phyloP scores from a whole-genome alignment of 2,888 invertebrate species.

The Cepaea hortensis region DNA sequence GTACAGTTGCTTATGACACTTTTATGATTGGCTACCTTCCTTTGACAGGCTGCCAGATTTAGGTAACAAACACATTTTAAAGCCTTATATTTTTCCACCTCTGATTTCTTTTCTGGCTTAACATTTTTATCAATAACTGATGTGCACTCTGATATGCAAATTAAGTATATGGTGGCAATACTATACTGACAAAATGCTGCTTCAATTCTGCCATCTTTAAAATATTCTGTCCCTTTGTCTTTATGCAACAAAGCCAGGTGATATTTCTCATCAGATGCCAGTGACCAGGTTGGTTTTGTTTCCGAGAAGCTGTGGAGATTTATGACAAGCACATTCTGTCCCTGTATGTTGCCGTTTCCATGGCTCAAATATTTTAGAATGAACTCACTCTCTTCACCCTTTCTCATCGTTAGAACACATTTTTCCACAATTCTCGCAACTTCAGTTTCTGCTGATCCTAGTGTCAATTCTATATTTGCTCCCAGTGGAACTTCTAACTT shows the following conservation, averaged over 20 bases:
- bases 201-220: constrained; percentile 80
- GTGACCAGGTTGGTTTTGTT: constrained; percentile 52
- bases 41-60: constrained; percentile 89
- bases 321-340: constrained; percentile 11
- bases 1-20: constrained; percentile 82
- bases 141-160: constrained; percentile 73
- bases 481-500: constrained; percentile 46
- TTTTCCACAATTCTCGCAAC: constrained; percentile 67
- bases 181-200: constrained; percentile 87
- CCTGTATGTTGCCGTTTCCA: not conserved
- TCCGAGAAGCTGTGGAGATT: constrained; percentile 45
- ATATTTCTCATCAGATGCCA: constrained; percentile 56
- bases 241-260: constrained; percentile 58
- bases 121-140: constrained; percentile 10
- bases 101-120: constrained; percentile 35
- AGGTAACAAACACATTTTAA: constrained; percentile 80
- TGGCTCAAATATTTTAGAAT: constrained; percentile 9
- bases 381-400: constrained; percentile 56
- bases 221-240: constrained; percentile 80
- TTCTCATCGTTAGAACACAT: constrained; percentile 63
- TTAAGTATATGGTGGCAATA: constrained; percentile 84
- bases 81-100: constrained; percentile 50
- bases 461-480: constrained; percentile 36
- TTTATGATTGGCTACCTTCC: constrained; percentile 83
- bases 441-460: constrained; percentile 69